phyloP scores from a whole-genome alignment of 2,113 vertebrate genomes.

The Cyprinus carpio region DNA sequence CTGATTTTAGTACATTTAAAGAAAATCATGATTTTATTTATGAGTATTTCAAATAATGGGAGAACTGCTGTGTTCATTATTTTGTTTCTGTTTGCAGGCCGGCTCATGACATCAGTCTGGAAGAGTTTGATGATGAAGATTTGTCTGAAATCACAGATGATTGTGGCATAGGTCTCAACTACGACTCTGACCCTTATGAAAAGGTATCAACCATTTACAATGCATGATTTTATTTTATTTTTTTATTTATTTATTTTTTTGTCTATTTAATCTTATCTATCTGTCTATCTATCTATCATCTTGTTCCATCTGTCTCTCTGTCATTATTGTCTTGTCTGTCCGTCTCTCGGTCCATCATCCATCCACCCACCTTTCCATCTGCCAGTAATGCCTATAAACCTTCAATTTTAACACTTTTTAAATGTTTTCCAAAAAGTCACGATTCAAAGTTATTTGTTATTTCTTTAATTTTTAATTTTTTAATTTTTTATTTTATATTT shows the following conservation, averaged over 20 bases:
- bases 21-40: neutral
- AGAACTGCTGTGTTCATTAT: neutral
- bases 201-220: conserved; percentile 77
- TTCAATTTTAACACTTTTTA: too few relatives aligned
- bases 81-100: conserved; percentile 75
- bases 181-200: conserved; percentile 95
- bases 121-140: conserved; percentile 98
- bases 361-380: too few relatives aligned
- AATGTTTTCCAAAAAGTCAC: too few relatives aligned
- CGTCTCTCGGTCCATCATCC: too few relatives aligned
- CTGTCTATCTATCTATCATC: neutral
- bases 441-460: too few relatives aligned
- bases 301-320: neutral
- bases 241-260: neutral
- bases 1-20: neutral
- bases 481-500: too few relatives aligned
- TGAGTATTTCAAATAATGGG: neutral
- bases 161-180: conserved; percentile 95
- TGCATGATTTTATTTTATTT: neutral
- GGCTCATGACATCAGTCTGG: conserved; percentile 95
- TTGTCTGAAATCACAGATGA: conserved; percentile 98
- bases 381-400: neutral
- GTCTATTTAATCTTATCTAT: neutral
- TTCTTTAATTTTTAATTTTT: too few relatives aligned
- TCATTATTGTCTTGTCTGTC: too few relatives aligned